phyloP scores from a whole-genome alignment of 2,113 vertebrate species.

The human (Homo sapiens) region GRCh38 chr14:61855501-61856000 shows the following conservation, averaged over 20 bases:
- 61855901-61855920: neutral
- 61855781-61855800: neutral
- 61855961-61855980: neutral
- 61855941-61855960: neutral
- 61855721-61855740: neutral
- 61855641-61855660: neutral
- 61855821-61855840: neutral
- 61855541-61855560: neutral
- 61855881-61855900: neutral
- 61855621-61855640: neutral
- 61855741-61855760: neutral
- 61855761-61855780: neutral
- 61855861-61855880: neutral
- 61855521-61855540: neutral
- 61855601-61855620: neutral
- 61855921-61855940: neutral
- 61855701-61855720: neutral
- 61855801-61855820: neutral
- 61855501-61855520: neutral
- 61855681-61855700: neutral
- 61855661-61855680: neutral
- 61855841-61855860: neutral
- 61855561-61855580: neutral
- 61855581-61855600: neutral
- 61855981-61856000: neutral